Conservation (phyloP, 2,113 vertebrate species). For the Mesocricetus auratus region DNA sequence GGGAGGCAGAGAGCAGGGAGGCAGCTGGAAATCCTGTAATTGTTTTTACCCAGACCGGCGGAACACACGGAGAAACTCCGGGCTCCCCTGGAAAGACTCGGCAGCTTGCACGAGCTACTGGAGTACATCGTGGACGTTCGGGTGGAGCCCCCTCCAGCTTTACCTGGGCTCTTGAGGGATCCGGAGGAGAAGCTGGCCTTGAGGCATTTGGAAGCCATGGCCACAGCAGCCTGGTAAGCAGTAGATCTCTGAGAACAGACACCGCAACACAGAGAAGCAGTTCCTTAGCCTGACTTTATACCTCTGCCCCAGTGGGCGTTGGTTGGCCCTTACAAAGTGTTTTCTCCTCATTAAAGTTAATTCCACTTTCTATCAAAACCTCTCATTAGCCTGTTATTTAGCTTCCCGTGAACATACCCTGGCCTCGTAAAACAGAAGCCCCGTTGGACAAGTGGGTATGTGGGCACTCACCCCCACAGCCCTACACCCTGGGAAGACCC, state of each 20-base stretch:
- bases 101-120: constrained; percentile 77
- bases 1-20: constrained; percentile 68
- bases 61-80: constrained; percentile 71
- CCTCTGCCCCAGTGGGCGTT: constrained; percentile 69
- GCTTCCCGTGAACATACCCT: constrained; percentile 54
- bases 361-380: constrained; percentile 76
- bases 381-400: constrained; percentile 78
- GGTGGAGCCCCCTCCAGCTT: neutral
- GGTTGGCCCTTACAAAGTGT: constrained; percentile 69
- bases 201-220: constrained; percentile 82
- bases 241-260: neutral
- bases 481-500: constrained; percentile 26
- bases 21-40: constrained; percentile 34
- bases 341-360: constrained; percentile 83
- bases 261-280: neutral
- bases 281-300: constrained; percentile 67
- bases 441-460: constrained; percentile 25
- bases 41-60: constrained; percentile 7
- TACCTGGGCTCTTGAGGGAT: constrained; percentile 72
- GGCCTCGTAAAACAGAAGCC: constrained; percentile 69
- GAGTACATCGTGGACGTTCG: constrained; percentile 51
- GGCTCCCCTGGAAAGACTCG: constrained; percentile 25
- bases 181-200: constrained; percentile 76
- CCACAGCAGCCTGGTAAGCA: neutral
- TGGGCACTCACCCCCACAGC: constrained; percentile 17